These are phyloP conservation scores for Pangasianodon gigas DNA, from an alignment of 2,113 vertebrate species.

Conservation along the genomic window DNA sequence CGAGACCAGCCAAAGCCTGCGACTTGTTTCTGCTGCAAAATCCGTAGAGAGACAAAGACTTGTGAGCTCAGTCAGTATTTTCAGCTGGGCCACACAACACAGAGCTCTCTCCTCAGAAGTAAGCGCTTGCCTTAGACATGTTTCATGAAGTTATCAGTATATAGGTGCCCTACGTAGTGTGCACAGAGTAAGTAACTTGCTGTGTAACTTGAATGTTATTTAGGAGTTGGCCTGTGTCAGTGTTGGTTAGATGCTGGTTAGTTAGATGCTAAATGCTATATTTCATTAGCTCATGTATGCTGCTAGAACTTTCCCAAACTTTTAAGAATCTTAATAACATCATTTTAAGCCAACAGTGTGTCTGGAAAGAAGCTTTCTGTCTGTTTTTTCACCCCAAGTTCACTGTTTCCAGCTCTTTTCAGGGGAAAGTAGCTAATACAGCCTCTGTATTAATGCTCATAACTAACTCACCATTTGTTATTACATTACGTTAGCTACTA, in stretches of 20 bases:
- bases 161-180: too few relatives aligned
- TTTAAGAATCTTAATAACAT: background rate
- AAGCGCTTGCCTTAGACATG: background rate
- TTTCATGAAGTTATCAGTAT: background rate
- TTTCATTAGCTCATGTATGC: background rate
- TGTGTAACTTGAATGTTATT: background rate
- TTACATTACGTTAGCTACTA: too few relatives aligned
- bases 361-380: background rate
- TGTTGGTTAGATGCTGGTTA: background rate
- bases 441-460: too few relatives aligned
- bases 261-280: background rate
- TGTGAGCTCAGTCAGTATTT: too few relatives aligned
- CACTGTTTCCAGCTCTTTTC: background rate
- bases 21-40: background rate
- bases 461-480: too few relatives aligned
- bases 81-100: background rate
- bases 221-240: background rate
- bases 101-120: constrained; percentile 43
- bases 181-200: too few relatives aligned
- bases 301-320: background rate
- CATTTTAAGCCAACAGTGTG: background rate
- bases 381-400: background rate
- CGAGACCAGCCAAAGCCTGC: background rate
- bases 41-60: background rate
- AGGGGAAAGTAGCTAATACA: background rate